A percentile compares a stretch with the other conserved stretches of the same genome.
Conservation (phyloP, 2,797 vertebrate species). For the Philypnodon macrostomus region DNA sequence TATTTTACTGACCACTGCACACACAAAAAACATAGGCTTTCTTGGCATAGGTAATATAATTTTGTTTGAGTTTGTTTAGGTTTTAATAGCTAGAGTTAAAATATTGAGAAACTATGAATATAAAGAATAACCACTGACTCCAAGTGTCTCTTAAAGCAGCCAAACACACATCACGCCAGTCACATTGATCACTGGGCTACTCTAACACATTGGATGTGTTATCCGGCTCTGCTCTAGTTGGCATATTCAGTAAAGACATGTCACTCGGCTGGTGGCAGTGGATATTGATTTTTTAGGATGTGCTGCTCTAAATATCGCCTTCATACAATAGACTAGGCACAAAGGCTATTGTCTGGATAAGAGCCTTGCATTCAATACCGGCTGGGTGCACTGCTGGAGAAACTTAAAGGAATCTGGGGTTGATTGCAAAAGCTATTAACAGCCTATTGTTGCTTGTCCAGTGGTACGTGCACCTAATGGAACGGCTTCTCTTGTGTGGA, state of each 20-base stretch:
- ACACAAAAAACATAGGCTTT: too few relatives aligned
- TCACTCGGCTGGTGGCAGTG: constrained; percentile 65
- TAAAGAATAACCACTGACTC: neutral
- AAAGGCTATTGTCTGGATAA: constrained; percentile 56
- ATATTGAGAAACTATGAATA: neutral
- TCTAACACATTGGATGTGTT: constrained; percentile 48
- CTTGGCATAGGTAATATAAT: too few relatives aligned
- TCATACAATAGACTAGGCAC: constrained; percentile 46
- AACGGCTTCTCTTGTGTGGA: constrained; percentile 25
- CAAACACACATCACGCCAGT: constrained; percentile 14
- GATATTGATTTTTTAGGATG: constrained; percentile 65
- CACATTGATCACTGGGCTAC: constrained; percentile 40
- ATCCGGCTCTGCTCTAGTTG: constrained; percentile 51
- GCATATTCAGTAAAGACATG: constrained; percentile 57
- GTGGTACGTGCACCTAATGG: constrained; percentile 26
- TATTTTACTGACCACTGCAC: too few relatives aligned
- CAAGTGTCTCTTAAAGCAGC: constrained; percentile 21
- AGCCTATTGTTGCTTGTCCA: constrained; percentile 42
- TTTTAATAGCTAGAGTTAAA: neutral
- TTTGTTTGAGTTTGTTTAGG: too few relatives aligned
- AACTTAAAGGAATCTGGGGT: constrained; percentile 41
- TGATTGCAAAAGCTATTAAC: constrained; percentile 37
- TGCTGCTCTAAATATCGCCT: constrained; percentile 59
- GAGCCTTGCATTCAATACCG: constrained; percentile 40
- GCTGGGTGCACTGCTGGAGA: constrained; percentile 27